These are phyloP conservation scores for Dermochelys coriacea DNA, from an alignment of 2,797 vertebrate species.

Conservation along the genomic window DNA sequence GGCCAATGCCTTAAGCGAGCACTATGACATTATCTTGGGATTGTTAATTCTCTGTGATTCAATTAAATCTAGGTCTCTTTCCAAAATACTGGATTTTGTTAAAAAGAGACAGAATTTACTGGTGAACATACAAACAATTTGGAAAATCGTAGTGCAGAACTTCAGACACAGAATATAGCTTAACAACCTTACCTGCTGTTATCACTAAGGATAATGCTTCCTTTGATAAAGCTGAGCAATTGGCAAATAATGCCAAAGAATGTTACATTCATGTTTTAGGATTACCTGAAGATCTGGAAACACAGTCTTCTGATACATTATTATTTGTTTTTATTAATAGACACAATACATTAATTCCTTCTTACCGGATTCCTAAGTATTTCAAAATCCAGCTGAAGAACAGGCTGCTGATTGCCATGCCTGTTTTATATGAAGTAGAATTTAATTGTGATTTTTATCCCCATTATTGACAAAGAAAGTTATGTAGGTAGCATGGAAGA, in stretches of 20 bases:
- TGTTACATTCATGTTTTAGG: neutral
- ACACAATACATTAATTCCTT: neutral
- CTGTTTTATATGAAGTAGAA: neutral
- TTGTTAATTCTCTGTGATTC: neutral
- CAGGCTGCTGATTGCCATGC: neutral
- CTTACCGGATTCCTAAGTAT: neutral
- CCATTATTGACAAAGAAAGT: neutral
- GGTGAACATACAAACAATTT: neutral
- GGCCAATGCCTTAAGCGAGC: neutral
- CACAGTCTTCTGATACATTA: neutral
- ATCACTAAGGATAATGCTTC: neutral
- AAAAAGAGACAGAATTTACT: neutral
- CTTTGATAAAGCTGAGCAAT: neutral
- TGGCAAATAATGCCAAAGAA: neutral
- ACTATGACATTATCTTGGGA: neutral
- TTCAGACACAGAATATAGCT: neutral
- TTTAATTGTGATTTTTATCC: neutral
- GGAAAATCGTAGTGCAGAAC: neutral
- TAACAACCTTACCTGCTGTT: neutral
- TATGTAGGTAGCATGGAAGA: neutral
- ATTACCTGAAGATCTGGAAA: conserved; percentile 4
- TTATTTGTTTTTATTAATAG: neutral
- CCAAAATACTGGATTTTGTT: neutral
- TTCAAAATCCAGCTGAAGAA: conserved; percentile 9
- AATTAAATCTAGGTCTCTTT: neutral